phyloP scores from a whole-genome alignment of 2,797 vertebrate genomes.

The Columba guinea region DNA sequence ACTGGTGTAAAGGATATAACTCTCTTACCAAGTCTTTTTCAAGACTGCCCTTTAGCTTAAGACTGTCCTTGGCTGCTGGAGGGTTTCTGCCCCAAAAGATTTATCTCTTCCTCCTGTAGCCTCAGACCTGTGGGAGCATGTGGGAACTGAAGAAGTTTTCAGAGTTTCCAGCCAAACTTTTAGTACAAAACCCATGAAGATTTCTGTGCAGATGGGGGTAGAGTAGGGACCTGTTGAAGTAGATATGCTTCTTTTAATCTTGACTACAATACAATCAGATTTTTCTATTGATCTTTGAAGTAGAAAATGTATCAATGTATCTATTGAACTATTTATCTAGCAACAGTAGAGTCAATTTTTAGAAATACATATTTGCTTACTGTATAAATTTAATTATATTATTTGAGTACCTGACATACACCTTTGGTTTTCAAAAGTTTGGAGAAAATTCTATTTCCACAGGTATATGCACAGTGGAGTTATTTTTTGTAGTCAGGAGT shows the following conservation, averaged over 20 bases:
- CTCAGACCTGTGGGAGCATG: neutral
- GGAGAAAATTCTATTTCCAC: constrained; percentile 1
- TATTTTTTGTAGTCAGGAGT: constrained; percentile 3
- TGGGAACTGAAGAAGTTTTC: constrained; percentile 18
- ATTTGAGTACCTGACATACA: neutral
- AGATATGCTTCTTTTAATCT: constrained; percentile 40
- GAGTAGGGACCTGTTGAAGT: constrained; percentile 1
- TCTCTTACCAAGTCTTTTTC: neutral
- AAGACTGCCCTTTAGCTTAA: neutral
- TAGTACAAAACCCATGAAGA: neutral
- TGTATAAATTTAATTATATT: constrained; percentile 14
- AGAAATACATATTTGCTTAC: neutral
- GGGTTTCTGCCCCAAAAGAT: neutral
- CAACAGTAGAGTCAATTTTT: neutral
- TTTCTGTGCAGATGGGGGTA: neutral
- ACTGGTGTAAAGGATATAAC: neutral
- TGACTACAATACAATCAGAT: constrained; percentile 15
- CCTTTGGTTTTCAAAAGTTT: neutral
- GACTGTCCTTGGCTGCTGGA: neutral
- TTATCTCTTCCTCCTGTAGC: neutral
- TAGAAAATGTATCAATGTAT: constrained; percentile 17
- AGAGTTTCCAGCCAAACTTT: neutral
- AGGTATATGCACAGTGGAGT: neutral
- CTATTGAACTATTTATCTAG: constrained; percentile 25
- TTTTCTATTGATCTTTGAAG: constrained; percentile 25